These are phyloP conservation scores for Echinarachnius parma DNA, from an alignment of 53 echinoderm and acorn worm genomes.

Conservation along the genomic window DNA sequence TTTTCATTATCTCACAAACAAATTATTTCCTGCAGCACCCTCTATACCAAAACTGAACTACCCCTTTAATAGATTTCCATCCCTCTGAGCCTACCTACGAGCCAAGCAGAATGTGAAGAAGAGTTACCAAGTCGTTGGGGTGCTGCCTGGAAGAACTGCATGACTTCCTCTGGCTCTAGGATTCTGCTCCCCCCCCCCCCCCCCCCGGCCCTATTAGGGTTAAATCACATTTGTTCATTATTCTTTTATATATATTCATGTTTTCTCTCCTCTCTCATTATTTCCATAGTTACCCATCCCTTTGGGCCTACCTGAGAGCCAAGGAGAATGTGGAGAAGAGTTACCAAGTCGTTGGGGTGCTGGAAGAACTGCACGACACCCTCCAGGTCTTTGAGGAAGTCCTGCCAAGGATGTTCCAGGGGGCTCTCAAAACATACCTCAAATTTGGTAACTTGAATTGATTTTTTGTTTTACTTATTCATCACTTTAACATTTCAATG, in stretches of 20 bases:
- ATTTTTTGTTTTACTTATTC: too few relatives aligned
- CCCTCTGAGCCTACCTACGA: constrained; percentile 53
- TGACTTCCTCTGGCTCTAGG: constrained; percentile 58
- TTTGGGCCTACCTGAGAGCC: constrained; percentile 63
- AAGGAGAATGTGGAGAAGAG: constrained; percentile 64
- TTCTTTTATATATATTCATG: too few relatives aligned
- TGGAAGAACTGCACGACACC: constrained; percentile 77
- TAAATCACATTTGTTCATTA: too few relatives aligned
- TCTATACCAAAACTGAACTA: too few relatives aligned
- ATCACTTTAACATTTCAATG: too few relatives aligned
- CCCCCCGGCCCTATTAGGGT: too few relatives aligned
- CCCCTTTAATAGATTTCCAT: too few relatives aligned
- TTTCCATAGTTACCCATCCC: constrained; percentile 34
- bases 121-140: constrained; percentile 67
- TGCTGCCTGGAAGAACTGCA: constrained; percentile 88
- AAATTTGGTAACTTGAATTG: constrained; percentile 22
- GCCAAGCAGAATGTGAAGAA: constrained; percentile 72
- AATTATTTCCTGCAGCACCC: too few relatives aligned
- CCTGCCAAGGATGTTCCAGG: constrained; percentile 63
- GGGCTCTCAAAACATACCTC: constrained; percentile 42
- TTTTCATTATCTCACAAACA: too few relatives aligned
- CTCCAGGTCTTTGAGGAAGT: constrained; percentile 70
- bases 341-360: constrained; percentile 70
- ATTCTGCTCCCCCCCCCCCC: too few relatives aligned
- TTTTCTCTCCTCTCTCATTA: too few relatives aligned